Base-by-base conservation (phyloP, 1,140 invertebrate genomes). In the Bombus consobrinus region DNA sequence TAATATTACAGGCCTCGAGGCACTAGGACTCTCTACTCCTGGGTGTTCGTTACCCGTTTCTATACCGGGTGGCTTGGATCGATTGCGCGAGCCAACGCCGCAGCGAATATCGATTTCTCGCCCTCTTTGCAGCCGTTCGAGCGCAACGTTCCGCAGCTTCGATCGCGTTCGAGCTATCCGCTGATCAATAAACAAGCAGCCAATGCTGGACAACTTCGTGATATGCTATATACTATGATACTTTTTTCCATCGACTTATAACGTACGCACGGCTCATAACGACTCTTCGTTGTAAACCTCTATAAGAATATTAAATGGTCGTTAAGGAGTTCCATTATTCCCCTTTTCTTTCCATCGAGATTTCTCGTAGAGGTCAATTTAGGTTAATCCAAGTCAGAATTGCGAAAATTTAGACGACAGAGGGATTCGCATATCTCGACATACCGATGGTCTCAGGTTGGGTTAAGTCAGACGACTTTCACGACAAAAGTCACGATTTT, bases 1-100 rank as follows among this genome's bases (percentile, higher is more conserved):
- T 93, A 91, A 91, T 93, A 93, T 93, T 93, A 92, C 92, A 92
- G 91, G 89, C 88, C 90, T 93, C 84, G 90, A 90, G 91, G 87
- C 91, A 91, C 89, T 86, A 89, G 91, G 88, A 92, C 89, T 90
- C 74, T 76, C 89, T 90, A 88, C 90, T 92, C 88, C 87, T 92
- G 91, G 91, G 91, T 93, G 90, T 92, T 86, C 91, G 88, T 91
- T 91, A 88, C 86, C 81, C 83, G 87, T 83, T 83, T 84, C 87
- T 91, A 90, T 92, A 93, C 90, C 90, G 91, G 92, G 91, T 93
- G 92, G 89, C 81, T 77, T 68, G 39, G 77, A 66, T 83, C 81
- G 78, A 81, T 89, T 43, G 41, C 34, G 53, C 41, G 37, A 18
- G 28, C n/a, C 74, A n/a, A 41, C 39, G 28, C 22, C 43, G n/a